Conservation (phyloP, 2,113 vertebrate genomes). For the Maccullochella peelii region DNA sequence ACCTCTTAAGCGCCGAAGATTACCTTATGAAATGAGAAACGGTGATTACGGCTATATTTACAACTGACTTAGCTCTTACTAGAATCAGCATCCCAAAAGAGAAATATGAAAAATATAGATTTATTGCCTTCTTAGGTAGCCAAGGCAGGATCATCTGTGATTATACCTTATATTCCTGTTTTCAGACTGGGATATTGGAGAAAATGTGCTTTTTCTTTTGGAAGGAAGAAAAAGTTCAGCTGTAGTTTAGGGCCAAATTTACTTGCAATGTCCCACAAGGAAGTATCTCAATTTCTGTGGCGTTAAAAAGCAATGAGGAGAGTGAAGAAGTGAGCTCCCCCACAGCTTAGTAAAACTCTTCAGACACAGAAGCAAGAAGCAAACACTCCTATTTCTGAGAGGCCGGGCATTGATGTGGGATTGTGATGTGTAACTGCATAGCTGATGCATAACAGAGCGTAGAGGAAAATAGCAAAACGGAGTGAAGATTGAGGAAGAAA, state of each 20-base stretch:
- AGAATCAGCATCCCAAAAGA: slow-evolving; percentile 63
- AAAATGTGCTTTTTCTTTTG: slow-evolving; percentile 55
- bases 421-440: slow-evolving; percentile 75
- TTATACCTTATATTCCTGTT: slow-evolving; percentile 77
- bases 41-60: slow-evolving; percentile 68
- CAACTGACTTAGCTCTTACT: slow-evolving; percentile 61
- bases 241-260: slow-evolving; percentile 48
- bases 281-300: slow-evolving; percentile 39
- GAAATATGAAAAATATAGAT: slow-evolving; percentile 73
- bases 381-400: slow-evolving; percentile 61
- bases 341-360: slow-evolving; percentile 75
- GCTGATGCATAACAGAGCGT: slow-evolving; percentile 71
- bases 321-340: slow-evolving; percentile 48
- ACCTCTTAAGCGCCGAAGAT: slow-evolving; percentile 69
- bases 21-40: slow-evolving; percentile 66
- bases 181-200: slow-evolving; percentile 50
- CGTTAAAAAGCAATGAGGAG: slow-evolving; percentile 46
- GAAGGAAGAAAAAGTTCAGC: slow-evolving; percentile 51
- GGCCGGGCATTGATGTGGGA: slow-evolving; percentile 76
- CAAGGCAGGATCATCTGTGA: slow-evolving; percentile 79
- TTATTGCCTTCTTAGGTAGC: slow-evolving; percentile 71
- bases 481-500: slow-evolving; percentile 75
- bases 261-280: slow-evolving; percentile 50
- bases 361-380: slow-evolving; percentile 61
- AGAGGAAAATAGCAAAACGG: slow-evolving; percentile 27